These are phyloP conservation scores for Tetrapedia diversipes DNA, from an alignment of 2,888 invertebrate genomes.

Conservation along the genomic window DNA sequence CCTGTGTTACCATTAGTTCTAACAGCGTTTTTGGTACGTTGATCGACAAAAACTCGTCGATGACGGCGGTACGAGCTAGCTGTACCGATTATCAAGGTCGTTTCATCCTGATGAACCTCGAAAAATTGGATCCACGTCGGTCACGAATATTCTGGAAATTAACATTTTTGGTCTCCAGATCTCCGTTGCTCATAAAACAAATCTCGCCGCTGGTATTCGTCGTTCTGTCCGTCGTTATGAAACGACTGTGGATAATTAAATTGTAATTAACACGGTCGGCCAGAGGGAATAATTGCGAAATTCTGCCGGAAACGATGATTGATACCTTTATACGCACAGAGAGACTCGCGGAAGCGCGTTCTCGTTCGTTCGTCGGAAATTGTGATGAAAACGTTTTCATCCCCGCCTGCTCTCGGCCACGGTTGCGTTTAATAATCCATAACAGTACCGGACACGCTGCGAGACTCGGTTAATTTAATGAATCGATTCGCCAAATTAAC, in stretches of 20 bases:
- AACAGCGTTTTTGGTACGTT: no score
- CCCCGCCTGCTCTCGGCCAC: neutral
- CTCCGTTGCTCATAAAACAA: neutral
- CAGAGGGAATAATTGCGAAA: constrained; percentile 8
- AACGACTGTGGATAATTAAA: constrained; percentile 8
- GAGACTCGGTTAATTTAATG: constrained; percentile 5
- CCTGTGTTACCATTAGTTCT: no score
- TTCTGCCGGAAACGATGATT: neutral
- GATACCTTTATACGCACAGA: neutral
- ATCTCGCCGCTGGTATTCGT: constrained; percentile 2
- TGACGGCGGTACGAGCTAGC: no score
- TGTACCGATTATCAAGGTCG: no score
- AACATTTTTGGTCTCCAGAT: neutral
- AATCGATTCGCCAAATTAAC: constrained; percentile 24
- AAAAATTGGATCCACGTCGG: neutral
- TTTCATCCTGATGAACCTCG: neutral
- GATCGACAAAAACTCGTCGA: neutral
- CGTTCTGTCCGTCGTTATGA: neutral
- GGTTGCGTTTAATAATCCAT: neutral
- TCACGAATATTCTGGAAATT: neutral
- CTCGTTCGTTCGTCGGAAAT: neutral
- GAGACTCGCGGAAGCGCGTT: neutral
- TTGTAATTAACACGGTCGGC: constrained; percentile 25
- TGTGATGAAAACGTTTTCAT: constrained; percentile 2
- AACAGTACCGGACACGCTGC: neutral